Evolutionary conservation across 2,797 vertebrate species (phyloP).

Genomic region (Pantherophis vulpinus): DNA sequence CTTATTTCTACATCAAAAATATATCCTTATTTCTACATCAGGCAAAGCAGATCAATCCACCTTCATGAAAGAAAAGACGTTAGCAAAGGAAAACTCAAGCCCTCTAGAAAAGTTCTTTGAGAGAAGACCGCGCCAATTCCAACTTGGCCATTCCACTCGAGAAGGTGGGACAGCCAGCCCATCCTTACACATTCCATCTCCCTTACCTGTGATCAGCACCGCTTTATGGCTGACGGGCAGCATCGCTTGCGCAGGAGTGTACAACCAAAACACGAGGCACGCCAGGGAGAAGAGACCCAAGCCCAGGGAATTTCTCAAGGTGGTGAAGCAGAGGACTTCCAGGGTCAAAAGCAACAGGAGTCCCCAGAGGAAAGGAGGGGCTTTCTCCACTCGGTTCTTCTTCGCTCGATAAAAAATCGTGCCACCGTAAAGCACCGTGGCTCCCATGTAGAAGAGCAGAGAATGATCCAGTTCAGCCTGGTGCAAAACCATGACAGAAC

Average conservation of each 20-base stretch:
- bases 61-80: neutral
- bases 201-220: constrained; percentile 78
- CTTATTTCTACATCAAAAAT: neutral
- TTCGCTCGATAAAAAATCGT: constrained; percentile 17
- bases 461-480: neutral
- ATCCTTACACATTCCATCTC: neutral
- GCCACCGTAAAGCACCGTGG: constrained; percentile 1
- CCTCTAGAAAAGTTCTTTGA: neutral
- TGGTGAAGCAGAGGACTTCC: constrained; percentile 36
- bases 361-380: neutral
- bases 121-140: neutral
- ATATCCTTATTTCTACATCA: neutral
- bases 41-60: neutral
- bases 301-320: constrained; percentile 47
- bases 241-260: constrained; percentile 26
- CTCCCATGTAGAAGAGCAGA: constrained; percentile 47
- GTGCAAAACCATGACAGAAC: constrained; percentile 45
- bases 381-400: neutral
- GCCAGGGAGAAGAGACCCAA: constrained; percentile 41
- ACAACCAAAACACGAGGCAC: neutral
- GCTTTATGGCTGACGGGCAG: constrained; percentile 66
- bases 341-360: constrained; percentile 43
- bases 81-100: neutral
- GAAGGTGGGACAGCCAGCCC: neutral
- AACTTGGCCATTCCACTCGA: neutral